Base-by-base conservation (phyloP, 2,888 invertebrate species). In the Hydraecia micacea region DNA sequence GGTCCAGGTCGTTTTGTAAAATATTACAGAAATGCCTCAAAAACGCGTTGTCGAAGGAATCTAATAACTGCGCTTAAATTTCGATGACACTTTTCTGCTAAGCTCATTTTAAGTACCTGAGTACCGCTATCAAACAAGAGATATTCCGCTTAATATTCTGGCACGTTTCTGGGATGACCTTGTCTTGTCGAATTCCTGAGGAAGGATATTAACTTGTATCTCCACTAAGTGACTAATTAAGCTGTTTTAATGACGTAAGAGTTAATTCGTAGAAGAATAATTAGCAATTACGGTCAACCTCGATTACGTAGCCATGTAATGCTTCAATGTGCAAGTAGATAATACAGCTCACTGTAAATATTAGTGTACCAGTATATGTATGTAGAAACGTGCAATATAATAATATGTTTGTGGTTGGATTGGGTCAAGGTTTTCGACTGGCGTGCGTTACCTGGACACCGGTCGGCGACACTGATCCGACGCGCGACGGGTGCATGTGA, bases 341-440 rank as follows among this genome's bases (percentile, higher is more conserved):
- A 32, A 28, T 52, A 65, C 42, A 55, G 62, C 28, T 58, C 39
- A 21, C 68, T 67, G 73, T 63, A 42, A 75, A 85, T 70, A 66
- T 72, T 74, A 36, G 72, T 81, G 28, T 52, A 21, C 25, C n/a
- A 36, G n/a, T 71, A 36, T 71, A 65, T 77, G 70, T 65, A 72
- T 81, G 60, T 71, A 85, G 32, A 81, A 81, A 71, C 86, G 60
- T 81, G 81, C 73, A 73, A 67, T 39, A 58, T 36, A 36, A 6
- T 36, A 36, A 6, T 42, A 52, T 69, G 70, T 49, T 70, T 63
- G 77, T 67, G 66, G 66, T 58, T 11, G 28, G 62, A 81, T 73
- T 85, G 73, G 83, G 85, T 85, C 85, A 83, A 81, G 85, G 81
- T 71, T 71, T 32, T 60, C 76, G 28, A 58, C 46, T 49, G 52